Percentiles rank a stretch among this genome's conserved stretches.
Conservation (phyloP, 2,113 vertebrate genomes). For the Hydropotes inermis region DNA sequence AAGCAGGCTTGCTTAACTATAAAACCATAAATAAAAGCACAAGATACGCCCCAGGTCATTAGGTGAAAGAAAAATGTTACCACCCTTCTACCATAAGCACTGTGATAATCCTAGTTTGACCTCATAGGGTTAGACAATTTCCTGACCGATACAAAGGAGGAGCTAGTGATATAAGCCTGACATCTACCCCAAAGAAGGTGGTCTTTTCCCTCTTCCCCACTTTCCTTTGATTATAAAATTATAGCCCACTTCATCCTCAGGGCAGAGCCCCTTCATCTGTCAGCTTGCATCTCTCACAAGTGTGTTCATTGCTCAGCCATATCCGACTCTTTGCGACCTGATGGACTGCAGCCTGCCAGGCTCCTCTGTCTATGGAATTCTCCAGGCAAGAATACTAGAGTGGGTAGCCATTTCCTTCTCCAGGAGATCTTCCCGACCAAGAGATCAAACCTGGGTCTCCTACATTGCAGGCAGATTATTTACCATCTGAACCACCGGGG, state of each 20-base stretch:
- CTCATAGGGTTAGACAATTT: background rate
- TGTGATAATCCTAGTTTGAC: background rate
- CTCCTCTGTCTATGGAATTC: background rate
- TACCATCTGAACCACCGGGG: background rate
- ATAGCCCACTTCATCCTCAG: background rate
- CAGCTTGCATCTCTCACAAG: background rate
- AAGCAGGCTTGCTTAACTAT: background rate
- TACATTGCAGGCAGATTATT: background rate
- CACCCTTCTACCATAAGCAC: background rate
- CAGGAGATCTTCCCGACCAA: background rate
- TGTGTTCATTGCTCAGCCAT: background rate
- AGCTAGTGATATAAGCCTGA: background rate
- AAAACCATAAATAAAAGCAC: background rate
- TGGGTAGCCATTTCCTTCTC: background rate
- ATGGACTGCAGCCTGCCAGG: background rate
- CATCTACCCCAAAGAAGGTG: background rate
- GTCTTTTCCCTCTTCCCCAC: background rate
- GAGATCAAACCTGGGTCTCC: background rate
- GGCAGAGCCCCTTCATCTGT: background rate
- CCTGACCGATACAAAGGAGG: background rate
- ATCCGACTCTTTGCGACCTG: accelerated
- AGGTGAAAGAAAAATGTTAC: background rate
- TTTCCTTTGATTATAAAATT: background rate
- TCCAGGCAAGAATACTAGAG: background rate
- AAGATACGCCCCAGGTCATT: background rate